Percentiles rank a stretch among this genome's conserved stretches.
These are phyloP conservation scores for Caranx melampygus DNA, from an alignment of 2,113 vertebrate species.

Conservation along the genomic window DNA sequence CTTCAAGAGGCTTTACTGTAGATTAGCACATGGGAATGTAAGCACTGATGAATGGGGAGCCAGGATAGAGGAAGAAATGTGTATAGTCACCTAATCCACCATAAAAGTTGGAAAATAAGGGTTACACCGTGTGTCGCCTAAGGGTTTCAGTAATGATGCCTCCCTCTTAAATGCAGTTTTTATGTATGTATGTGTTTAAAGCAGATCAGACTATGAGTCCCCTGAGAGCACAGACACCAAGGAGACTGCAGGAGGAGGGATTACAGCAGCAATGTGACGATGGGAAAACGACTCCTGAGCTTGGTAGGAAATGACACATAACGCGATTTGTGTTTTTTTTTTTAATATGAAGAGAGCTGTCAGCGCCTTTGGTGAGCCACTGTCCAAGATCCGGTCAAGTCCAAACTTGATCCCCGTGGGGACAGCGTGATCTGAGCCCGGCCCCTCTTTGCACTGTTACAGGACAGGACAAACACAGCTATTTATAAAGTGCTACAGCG, in stretches of 20 bases:
- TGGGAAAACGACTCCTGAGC: constrained; percentile 33
- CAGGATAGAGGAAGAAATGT: neutral
- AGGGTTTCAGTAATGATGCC: constrained; percentile 11
- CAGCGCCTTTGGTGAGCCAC: constrained; percentile 58
- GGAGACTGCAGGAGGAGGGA: neutral
- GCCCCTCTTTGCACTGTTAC: constrained; percentile 63
- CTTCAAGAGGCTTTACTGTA: constrained; percentile 49
- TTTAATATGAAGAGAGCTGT: constrained; percentile 70
- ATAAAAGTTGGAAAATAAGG: constrained; percentile 18
- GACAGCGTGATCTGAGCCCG: constrained; percentile 68
- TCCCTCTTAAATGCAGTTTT: constrained; percentile 9
- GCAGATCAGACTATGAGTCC: constrained; percentile 36
- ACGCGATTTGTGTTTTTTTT: constrained; percentile 50
- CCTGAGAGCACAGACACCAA: constrained; percentile 29
- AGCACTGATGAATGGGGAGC: constrained; percentile 37
- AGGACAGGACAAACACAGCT: constrained; percentile 80
- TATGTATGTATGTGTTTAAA: constrained; percentile 11
- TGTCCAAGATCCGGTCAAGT: constrained; percentile 80
- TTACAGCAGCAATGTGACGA: constrained; percentile 20
- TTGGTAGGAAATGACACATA: constrained; percentile 69
- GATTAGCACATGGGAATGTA: constrained; percentile 58
- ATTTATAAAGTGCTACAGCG: constrained; percentile 81
- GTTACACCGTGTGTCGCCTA: constrained; percentile 13
- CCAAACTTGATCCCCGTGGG: constrained; percentile 83
- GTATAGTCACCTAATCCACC: constrained; percentile 26